These are phyloP conservation scores for Drosophila testacea DNA, from an alignment of 2,888 invertebrate species.

Conservation along the genomic window DNA sequence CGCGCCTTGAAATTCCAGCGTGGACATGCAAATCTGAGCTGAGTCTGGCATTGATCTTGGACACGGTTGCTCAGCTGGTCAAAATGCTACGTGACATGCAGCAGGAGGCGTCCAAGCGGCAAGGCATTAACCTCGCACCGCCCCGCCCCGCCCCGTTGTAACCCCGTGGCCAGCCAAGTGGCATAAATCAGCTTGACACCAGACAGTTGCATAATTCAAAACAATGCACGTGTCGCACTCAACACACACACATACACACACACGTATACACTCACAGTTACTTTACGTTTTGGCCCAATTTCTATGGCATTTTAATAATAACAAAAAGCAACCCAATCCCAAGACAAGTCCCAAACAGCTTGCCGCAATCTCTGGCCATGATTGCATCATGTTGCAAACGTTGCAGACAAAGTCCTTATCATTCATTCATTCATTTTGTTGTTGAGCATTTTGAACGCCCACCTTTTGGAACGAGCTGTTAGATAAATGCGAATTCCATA, in stretches of 20 bases:
- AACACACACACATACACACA: slow-evolving; percentile 8
- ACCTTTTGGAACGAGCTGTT: slow-evolving; percentile 33
- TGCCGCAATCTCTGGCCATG: slow-evolving; percentile 62
- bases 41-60: slow-evolving; percentile 76
- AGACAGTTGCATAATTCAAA: slow-evolving; percentile 56
- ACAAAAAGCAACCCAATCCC: slow-evolving; percentile 15
- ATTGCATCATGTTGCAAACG: slow-evolving; percentile 67
- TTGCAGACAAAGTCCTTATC: slow-evolving; percentile 62
- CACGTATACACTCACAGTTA: slow-evolving; percentile 29
- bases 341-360: slow-evolving; percentile 23
- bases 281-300: slow-evolving; percentile 64
- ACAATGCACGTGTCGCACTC: slow-evolving; percentile 63
- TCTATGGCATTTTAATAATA: slow-evolving; percentile 71
- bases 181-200: slow-evolving; percentile 77
- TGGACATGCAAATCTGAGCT: slow-evolving; percentile 46
- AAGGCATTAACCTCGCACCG: slow-evolving; percentile 37
- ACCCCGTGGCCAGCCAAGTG: slow-evolving; percentile 49
- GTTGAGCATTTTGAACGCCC: slow-evolving; percentile 57
- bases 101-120: slow-evolving; percentile 62
- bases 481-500: slow-evolving; percentile 61
- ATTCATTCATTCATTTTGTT: slow-evolving; percentile 41
- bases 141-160: slow-evolving; percentile 11
- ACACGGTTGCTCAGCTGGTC: slow-evolving; percentile 40
- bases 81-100: slow-evolving; percentile 55
- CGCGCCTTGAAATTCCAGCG: slow-evolving; percentile 65